These are phyloP conservation scores for Gastrophysa polygoni DNA, from an alignment of 2,888 invertebrate species.

Conservation along the genomic window DNA sequence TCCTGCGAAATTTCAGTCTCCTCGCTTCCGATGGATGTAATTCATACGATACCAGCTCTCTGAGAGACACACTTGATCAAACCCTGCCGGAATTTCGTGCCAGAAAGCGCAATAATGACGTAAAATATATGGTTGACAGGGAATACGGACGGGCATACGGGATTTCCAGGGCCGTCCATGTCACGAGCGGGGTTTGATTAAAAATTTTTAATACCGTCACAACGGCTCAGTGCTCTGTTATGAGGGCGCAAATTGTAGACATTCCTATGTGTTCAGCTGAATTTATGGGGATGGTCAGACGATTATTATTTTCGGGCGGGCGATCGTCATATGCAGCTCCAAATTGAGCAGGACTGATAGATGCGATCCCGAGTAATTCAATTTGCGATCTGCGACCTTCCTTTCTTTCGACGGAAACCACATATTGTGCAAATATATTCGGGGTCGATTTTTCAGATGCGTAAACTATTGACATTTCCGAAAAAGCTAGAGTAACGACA, in stretches of 20 bases:
- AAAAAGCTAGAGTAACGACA: too few relatives aligned
- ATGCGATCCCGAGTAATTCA: too few relatives aligned
- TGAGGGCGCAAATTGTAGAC: conserved; percentile 22
- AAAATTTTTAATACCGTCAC: conserved; percentile 21
- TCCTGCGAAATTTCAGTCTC: too few relatives aligned
- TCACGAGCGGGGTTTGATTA: conserved; percentile 20
- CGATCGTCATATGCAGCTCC: neutral
- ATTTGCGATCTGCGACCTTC: too few relatives aligned
- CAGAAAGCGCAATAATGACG: conserved; percentile 9
- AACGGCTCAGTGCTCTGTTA: conserved; percentile 19
- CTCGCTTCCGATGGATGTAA: neutral
- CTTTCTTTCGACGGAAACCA: too few relatives aligned
- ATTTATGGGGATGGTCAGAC: conserved; percentile 22
- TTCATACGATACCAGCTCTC: neutral
- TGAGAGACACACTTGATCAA: neutral
- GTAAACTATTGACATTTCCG: too few relatives aligned
- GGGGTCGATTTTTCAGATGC: too few relatives aligned
- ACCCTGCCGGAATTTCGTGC: neutral
- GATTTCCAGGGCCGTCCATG: conserved; percentile 13
- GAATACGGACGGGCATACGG: neutral
- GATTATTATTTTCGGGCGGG: conserved; percentile 26
- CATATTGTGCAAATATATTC: too few relatives aligned
- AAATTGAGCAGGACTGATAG: neutral
- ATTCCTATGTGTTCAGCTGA: conserved; percentile 28
- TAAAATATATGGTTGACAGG: conserved; percentile 2